phyloP scores from a whole-genome alignment of 2,113 vertebrate genomes.

The Zosterops lateralis region DNA sequence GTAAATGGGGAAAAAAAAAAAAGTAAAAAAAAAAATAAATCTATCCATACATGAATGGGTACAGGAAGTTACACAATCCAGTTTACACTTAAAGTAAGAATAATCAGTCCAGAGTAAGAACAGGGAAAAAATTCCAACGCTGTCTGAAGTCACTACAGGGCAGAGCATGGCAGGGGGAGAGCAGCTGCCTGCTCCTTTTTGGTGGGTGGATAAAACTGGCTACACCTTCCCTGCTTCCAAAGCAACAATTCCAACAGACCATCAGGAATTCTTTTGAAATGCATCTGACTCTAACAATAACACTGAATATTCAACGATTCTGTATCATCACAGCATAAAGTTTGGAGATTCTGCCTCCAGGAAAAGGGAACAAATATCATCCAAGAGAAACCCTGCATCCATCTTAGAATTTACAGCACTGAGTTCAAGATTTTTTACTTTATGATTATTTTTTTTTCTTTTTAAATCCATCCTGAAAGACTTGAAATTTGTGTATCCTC shows the following conservation, averaged over 20 bases:
- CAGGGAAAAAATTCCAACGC: slow-evolving; percentile 6
- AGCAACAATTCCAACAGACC: slow-evolving; percentile 51
- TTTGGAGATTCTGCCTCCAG: neutral
- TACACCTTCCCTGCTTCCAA: slow-evolving; percentile 49
- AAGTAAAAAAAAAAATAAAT: slow-evolving; percentile 41
- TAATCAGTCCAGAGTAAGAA: slow-evolving; percentile 43
- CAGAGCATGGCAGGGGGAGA: neutral
- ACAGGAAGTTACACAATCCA: slow-evolving; percentile 67
- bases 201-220: slow-evolving; percentile 6
- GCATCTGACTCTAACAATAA: slow-evolving; percentile 25
- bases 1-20: slow-evolving; percentile 42
- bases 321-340: neutral
- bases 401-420: neutral
- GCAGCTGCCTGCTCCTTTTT: neutral
- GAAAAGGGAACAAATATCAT: slow-evolving; percentile 1
- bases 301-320: slow-evolving; percentile 59
- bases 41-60: slow-evolving; percentile 54
- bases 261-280: slow-evolving; percentile 50
- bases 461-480: neutral
- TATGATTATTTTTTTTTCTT: neutral
- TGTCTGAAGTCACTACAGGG: neutral
- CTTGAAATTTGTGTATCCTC: neutral
- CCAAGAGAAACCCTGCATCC: neutral
- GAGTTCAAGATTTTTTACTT: neutral
- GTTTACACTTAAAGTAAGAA: slow-evolving; percentile 41